Conservation (phyloP, 2,797 vertebrate genomes). For the Leuciscus waleckii region DNA sequence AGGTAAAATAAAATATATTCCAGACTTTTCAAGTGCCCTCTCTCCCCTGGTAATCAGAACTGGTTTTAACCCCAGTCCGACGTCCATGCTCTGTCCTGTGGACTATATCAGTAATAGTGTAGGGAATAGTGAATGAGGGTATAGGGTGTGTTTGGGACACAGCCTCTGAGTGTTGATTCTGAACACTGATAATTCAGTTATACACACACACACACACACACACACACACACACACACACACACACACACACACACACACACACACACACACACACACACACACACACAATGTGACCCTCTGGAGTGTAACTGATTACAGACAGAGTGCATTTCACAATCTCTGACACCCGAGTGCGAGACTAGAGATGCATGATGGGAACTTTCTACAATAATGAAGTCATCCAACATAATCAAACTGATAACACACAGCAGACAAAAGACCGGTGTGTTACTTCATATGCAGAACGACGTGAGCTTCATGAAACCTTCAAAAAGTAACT, state of each 20-base stretch:
- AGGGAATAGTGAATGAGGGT: too few species aligned
- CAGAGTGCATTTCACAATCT: slow-evolving; percentile 77
- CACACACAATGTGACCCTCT: slow-evolving; percentile 77
- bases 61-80: too few species aligned
- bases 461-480: background rate
- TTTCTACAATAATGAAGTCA: background rate
- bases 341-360: slow-evolving; percentile 74
- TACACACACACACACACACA: slow-evolving; percentile 9
- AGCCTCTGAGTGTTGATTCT: too few species aligned
- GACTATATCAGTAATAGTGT: too few species aligned
- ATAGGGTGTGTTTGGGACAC: too few species aligned
- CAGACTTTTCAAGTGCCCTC: too few species aligned
- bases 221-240: slow-evolving; percentile 47
- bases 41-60: too few species aligned
- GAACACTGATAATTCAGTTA: too few species aligned
- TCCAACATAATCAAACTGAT: background rate
- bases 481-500: background rate
- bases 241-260: slow-evolving; percentile 34
- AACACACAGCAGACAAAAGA: background rate
- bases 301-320: slow-evolving; percentile 74
- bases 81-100: too few species aligned
- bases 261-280: slow-evolving; percentile 40
- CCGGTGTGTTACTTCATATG: background rate
- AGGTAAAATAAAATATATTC: too few species aligned
- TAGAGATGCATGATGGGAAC: slow-evolving; percentile 43